These are phyloP conservation scores for Parthenolecanium corni DNA, from an alignment of 2,888 invertebrate genomes.

Conservation along the genomic window DNA sequence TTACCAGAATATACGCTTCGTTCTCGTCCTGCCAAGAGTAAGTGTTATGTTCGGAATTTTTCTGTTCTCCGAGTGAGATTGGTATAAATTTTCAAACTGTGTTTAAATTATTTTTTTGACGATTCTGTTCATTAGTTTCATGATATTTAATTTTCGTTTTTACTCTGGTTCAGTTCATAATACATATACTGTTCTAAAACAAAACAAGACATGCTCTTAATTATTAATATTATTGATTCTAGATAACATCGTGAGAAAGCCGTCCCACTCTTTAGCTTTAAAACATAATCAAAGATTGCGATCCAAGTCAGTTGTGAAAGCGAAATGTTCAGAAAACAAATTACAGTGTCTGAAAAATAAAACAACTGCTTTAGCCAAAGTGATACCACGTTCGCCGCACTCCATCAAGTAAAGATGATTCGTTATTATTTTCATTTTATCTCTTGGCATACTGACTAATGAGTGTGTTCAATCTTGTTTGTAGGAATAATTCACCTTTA, in stretches of 20 bases:
- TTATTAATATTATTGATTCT: neutral
- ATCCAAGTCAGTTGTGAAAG: conserved; percentile 15
- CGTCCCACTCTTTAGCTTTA: conserved; percentile 8
- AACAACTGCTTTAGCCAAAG: neutral
- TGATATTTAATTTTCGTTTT: neutral
- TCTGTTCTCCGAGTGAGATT: too few relatives aligned
- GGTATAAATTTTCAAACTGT: too few relatives aligned
- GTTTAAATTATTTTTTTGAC: neutral
- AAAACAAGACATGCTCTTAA: too few relatives aligned
- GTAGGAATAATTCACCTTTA: too few relatives aligned
- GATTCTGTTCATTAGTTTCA: neutral
- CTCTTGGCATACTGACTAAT: too few relatives aligned
- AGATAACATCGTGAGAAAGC: conserved; percentile 5
- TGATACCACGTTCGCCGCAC: too few relatives aligned
- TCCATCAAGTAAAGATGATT: too few relatives aligned
- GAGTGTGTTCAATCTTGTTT: too few relatives aligned
- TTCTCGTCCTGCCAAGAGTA: conserved; percentile 2
- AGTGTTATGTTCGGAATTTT: neutral
- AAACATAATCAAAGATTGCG: conserved; percentile 21
- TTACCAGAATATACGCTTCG: conserved; percentile 7
- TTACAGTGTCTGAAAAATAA: conserved; percentile 14
- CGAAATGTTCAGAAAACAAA: conserved; percentile 12
- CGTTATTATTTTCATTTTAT: too few relatives aligned
- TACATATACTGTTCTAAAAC: too few relatives aligned
- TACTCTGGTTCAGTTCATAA: too few relatives aligned